phyloP scores from a whole-genome alignment of 2,888 invertebrate species.

The Caenorhabditis virilis region DNA sequence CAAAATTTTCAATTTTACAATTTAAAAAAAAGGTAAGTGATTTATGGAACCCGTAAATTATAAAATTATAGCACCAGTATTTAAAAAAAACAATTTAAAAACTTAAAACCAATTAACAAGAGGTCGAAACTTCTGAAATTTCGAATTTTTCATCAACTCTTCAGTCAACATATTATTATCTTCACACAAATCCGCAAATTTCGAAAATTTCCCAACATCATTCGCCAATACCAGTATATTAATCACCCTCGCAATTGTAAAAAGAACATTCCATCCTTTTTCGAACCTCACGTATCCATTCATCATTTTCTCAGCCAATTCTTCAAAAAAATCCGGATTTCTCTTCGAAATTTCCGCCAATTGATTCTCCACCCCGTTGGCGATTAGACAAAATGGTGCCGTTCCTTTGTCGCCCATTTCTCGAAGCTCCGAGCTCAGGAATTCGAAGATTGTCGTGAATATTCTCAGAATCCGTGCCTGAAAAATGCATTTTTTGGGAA shows the following conservation, averaged over 20 bases:
- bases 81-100: not conserved
- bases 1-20: no score
- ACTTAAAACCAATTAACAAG: not conserved
- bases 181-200: no score
- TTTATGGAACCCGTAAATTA: no score
- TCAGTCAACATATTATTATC: not conserved
- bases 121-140: not conserved
- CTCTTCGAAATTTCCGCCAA: not conserved
- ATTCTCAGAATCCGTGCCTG: slow-evolving; percentile 4
- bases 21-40: no score
- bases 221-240: not conserved
- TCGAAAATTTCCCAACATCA: no score
- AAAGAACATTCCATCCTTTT: not conserved
- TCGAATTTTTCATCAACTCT: not conserved
- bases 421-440: slow-evolving; percentile 6
- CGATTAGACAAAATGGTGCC: slow-evolving; percentile 9
- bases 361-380: slow-evolving; percentile 2
- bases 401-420: slow-evolving; percentile 7
- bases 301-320: not conserved
- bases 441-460: slow-evolving; percentile 9
- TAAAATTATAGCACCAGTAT: not conserved
- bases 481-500: not conserved
- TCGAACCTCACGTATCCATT: not conserved
- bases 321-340: slow-evolving; percentile 5
- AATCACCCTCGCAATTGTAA: not conserved